Base-by-base conservation (phyloP, 2,888 invertebrate species). In the Nebria brevicollis region DNA sequence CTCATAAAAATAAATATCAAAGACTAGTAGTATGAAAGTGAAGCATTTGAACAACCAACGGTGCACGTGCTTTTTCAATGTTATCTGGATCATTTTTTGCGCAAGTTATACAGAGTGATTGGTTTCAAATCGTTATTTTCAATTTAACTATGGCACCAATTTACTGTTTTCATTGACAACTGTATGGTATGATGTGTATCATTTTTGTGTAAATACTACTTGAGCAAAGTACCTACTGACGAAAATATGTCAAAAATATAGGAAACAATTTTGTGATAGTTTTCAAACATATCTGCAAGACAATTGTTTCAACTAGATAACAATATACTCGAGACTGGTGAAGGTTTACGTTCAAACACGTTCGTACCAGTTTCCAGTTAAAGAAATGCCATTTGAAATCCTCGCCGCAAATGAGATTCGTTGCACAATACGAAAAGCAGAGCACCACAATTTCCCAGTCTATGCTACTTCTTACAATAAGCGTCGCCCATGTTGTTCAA, bases 291-390 rank as follows among this genome's bases (percentile, higher is more conserved):
- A 54, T 54, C 54, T 54, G 13, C 54, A 3, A 54, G 54, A 54
- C 54, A 54, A 54, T 54, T 13, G 54, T 54, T 54, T 54, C 54
- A 54, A 54, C 54, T 54, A 54, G 54, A 54, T 54, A 54, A 54
- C 54, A 54, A 54, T 54, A 77, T 77, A 77, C 77, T 77, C 77
- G 68, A 77, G 70, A 77, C 66, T 77, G 77, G 70, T 70, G 77
- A 77, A 68, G 77, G 70, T 42, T 70, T 77, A 77, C 77, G 70
- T 70, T 77, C 54, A 42, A 77, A 77, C 70, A 54, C 77, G 68
- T 77, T 77, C 77, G 70, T 25, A 70, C 70, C 68, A 70, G 77
- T 70, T n/a, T 77, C 77, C 77, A 77, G 77, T 77, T 77, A 77
- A 70, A 77, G 77, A 77, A 77, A 70, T 68, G 70, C 70, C 70